Conservation (phyloP, 1,140 invertebrate genomes). For the Glomeris maerens region DNA sequence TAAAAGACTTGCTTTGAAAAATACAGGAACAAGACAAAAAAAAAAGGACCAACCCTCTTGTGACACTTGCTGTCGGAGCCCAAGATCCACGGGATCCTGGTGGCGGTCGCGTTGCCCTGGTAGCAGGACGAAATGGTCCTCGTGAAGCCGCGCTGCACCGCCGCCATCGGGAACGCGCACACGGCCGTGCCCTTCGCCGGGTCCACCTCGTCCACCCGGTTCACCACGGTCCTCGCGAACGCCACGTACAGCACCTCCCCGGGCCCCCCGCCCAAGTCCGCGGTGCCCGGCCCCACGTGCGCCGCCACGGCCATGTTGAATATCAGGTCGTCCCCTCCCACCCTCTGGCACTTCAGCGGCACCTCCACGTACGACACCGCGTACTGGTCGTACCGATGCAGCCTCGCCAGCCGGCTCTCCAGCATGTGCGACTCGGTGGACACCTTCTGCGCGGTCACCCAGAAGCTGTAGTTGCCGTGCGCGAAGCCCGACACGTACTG, state of each 20-base stretch:
- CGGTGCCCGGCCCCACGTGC: conserved; percentile 12
- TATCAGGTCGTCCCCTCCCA: conserved; percentile 11
- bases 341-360: conserved; percentile 17
- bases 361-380: conserved; percentile 25
- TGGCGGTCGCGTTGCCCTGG: no score
- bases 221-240: conserved; percentile 14
- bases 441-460: conserved; percentile 21
- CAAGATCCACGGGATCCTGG: no score
- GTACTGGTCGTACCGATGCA: conserved; percentile 19
- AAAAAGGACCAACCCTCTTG: no score
- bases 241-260: conserved; percentile 16
- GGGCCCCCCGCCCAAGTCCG: not conserved
- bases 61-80: no score
- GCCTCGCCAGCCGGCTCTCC: conserved; percentile 19
- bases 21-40: no score
- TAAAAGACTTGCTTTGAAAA: no score
- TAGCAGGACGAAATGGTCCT: not conserved
- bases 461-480: conserved; percentile 21
- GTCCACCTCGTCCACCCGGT: conserved; percentile 8
- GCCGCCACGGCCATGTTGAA: conserved; percentile 21
- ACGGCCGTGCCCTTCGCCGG: conserved; percentile 16
- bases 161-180: conserved; percentile 20
- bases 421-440: conserved; percentile 8
- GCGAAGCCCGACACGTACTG: conserved; percentile 23
- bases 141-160: conserved; percentile 5